phyloP scores from a whole-genome alignment of 2,797 vertebrate species.

The Pseudomugil gertrudae region DNA sequence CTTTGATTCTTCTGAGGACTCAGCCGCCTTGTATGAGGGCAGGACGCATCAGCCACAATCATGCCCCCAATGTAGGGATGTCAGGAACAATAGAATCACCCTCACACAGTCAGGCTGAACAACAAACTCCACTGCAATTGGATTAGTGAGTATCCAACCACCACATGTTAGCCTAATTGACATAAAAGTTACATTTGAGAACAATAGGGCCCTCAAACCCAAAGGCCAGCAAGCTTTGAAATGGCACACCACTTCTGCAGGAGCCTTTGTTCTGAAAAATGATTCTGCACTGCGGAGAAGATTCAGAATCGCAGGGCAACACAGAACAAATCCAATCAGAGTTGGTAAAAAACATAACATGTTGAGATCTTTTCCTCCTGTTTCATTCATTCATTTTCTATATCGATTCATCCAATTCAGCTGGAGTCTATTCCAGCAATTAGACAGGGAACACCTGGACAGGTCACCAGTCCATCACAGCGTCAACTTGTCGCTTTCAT shows the following conservation, averaged over 20 bases:
- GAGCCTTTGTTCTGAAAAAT: slow-evolving; percentile 33
- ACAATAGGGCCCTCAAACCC: slow-evolving; percentile 56
- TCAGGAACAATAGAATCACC: slow-evolving; percentile 77
- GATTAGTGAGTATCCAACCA: slow-evolving; percentile 79
- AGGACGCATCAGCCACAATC: slow-evolving; percentile 76
- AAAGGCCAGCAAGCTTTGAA: slow-evolving; percentile 52
- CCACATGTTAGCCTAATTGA: slow-evolving; percentile 76
- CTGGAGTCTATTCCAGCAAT: too few species aligned
- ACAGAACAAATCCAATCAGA: slow-evolving; percentile 21
- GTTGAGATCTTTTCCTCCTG: too few species aligned
- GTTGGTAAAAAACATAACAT: too few species aligned
- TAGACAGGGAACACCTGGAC: too few species aligned
- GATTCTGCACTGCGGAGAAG: neutral
- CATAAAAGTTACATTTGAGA: slow-evolving; percentile 78
- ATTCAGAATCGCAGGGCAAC: neutral
- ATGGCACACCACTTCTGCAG: slow-evolving; percentile 43
- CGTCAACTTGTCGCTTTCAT: slow-evolving; percentile 31
- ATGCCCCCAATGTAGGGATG: slow-evolving; percentile 74
- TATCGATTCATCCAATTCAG: too few species aligned
- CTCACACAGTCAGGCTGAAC: slow-evolving; percentile 64
- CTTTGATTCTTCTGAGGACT: slow-evolving; percentile 84
- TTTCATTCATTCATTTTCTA: too few species aligned
- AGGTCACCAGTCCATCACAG: too few species aligned
- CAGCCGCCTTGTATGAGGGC: slow-evolving; percentile 73
- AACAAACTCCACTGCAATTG: slow-evolving; percentile 66